phyloP scores from a whole-genome alignment of 2,888 invertebrate genomes.

The Stegana nigrithorax region DNA sequence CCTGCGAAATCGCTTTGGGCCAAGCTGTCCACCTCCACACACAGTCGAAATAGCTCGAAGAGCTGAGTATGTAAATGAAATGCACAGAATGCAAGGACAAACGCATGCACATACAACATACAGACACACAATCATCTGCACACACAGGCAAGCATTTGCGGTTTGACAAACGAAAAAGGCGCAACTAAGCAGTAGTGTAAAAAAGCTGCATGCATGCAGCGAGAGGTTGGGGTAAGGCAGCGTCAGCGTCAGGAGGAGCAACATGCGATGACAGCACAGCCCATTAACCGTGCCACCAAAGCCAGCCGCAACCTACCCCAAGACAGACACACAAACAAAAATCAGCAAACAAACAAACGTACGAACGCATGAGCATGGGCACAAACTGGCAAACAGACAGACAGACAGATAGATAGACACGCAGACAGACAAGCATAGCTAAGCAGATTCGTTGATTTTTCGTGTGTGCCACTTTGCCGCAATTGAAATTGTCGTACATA shows the following conservation, averaged over 20 bases:
- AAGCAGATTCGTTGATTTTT: constrained; percentile 30
- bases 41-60: constrained; percentile 5
- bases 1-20: constrained; percentile 37
- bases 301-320: background rate
- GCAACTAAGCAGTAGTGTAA: background rate
- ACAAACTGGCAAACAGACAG: background rate
- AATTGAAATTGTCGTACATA: constrained; percentile 52
- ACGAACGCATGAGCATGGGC: background rate
- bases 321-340: background rate
- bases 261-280: constrained; percentile 9
- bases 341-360: background rate
- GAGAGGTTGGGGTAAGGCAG: background rate
- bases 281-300: constrained; percentile 3
- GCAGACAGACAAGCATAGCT: no score
- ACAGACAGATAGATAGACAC: background rate
- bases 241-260: background rate
- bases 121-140: constrained; percentile 6
- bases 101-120: constrained; percentile 42
- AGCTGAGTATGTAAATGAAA: constrained; percentile 51
- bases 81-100: constrained; percentile 59
- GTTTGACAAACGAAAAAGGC: background rate
- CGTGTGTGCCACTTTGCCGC: constrained; percentile 54
- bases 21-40: constrained; percentile 49
- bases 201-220: background rate
- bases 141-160: background rate